Evolutionary conservation across 2,888 invertebrate genomes (phyloP), one percentile per base, ranked within the genome.

Genomic region (Microplitis deprimator): DNA sequence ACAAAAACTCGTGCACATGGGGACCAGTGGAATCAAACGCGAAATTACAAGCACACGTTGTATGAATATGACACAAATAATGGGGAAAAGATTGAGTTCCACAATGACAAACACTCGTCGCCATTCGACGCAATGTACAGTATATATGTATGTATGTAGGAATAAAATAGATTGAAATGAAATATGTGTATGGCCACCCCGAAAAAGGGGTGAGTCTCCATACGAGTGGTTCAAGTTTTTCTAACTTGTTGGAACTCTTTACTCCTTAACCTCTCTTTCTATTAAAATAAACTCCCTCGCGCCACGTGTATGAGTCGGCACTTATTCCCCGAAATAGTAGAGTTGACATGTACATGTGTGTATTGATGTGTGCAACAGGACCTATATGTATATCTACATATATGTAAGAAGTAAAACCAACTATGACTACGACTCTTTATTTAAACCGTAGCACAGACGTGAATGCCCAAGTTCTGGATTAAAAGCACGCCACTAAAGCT

Each of bases 381-480:
- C 79, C 79, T 80, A 76, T 13, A 29, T 4, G 29, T 29, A 20
- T 1, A 20, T 20, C 20, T 20, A n/a, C n/a, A 20, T 50, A 50
- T 50, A 50, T 50, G 13, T 13, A 50, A 50, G 10, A 50, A 50
- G 50, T 50, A 50, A 50, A 77, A 75, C 71, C 78, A 60, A 69
- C 73, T 82, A 29, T 29, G 38, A 65, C 29, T 83, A 83, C 82
- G 83, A 84, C 84, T 87, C 84, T 88, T 87, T 87, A 87, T 88
- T 86, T 82, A 86, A 88, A 82, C 81, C 83, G 82, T 84, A 82
- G 75, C 77, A 75, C 8, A 68, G 85, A 88, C 84, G 83, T 62
- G 88, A 89, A 89, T 89, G 87, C 87, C 83, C 80, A 83, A 83
- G 81, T 64, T 65, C 74, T 82, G 87, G 85, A 88, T 89, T 88